Evolutionary conservation across 2,797 vertebrate genomes (phyloP).

Genomic region (Lates japonicus): DNA sequence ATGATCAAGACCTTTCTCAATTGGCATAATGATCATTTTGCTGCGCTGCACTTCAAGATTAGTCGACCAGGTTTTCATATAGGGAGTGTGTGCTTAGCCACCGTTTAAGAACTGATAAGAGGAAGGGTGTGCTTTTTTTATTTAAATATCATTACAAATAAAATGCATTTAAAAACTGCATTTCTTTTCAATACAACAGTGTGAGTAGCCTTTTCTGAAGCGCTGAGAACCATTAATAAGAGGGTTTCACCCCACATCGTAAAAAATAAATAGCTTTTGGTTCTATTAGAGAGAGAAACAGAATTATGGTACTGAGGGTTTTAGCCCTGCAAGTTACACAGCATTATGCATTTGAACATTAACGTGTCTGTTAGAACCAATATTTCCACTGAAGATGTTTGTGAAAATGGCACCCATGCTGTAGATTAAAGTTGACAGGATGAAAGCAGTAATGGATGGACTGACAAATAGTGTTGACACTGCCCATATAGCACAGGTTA

Average conservation of each 20-base stretch:
- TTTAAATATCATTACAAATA: background rate
- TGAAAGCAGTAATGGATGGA: background rate
- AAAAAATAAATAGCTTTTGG: slow-evolving; percentile 13
- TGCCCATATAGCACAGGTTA: background rate
- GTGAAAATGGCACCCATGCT: background rate
- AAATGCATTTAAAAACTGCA: background rate
- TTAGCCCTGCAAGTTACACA: background rate
- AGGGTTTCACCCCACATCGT: slow-evolving; percentile 11
- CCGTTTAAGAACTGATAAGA: background rate
- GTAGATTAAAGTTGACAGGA: background rate
- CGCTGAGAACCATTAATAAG: slow-evolving; percentile 2
- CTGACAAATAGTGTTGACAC: background rate
- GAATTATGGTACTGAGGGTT: background rate
- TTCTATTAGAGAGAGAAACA: background rate
- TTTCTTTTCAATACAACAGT: background rate
- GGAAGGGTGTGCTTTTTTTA: background rate
- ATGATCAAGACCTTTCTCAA: slow-evolving; percentile 30
- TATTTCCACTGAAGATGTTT: background rate
- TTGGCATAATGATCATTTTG: slow-evolving; percentile 16
- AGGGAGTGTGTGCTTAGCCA: background rate
- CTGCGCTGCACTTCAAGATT: background rate
- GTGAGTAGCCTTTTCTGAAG: slow-evolving; percentile 2
- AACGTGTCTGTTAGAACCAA: background rate
- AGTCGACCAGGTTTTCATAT: slow-evolving; percentile 1
- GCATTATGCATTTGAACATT: background rate